These are phyloP conservation scores for Trematomus loennbergii DNA, from an alignment of 2,113 vertebrate genomes.

Conservation along the genomic window DNA sequence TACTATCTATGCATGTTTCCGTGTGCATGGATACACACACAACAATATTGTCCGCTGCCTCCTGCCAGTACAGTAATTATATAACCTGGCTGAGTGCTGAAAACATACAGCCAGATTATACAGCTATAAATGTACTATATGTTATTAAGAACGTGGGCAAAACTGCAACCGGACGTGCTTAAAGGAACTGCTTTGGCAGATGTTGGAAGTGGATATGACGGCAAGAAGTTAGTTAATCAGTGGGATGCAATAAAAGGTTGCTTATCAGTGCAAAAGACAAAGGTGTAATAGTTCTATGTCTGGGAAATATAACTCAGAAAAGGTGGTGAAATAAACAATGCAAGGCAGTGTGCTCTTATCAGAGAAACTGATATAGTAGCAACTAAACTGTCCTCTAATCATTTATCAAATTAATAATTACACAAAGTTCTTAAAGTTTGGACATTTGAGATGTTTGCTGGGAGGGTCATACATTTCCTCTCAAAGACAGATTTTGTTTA, in stretches of 20 bases:
- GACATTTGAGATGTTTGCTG: not conserved
- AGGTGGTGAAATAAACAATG: not conserved
- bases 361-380: not conserved
- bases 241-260: not conserved
- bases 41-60: not conserved
- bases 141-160: not conserved
- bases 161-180: not conserved
- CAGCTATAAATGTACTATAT: not conserved
- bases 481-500: conserved; percentile 14
- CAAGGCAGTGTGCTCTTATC: not conserved
- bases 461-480: not conserved
- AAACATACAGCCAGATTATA: not conserved
- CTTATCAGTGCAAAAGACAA: not conserved
- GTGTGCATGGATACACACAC: conserved; percentile 44
- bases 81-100: not conserved
- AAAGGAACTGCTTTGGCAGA: not conserved
- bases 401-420: not conserved
- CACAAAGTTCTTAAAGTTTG: too few relatives aligned
- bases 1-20: conserved; percentile 28
- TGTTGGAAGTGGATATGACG: not conserved
- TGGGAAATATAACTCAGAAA: not conserved
- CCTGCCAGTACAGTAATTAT: conserved; percentile 16
- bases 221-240: not conserved
- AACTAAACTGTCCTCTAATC: not conserved
- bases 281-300: not conserved